Evolutionary conservation across 2,888 invertebrate species (phyloP).

Genomic region (Omphaloscelis lunosa): DNA sequence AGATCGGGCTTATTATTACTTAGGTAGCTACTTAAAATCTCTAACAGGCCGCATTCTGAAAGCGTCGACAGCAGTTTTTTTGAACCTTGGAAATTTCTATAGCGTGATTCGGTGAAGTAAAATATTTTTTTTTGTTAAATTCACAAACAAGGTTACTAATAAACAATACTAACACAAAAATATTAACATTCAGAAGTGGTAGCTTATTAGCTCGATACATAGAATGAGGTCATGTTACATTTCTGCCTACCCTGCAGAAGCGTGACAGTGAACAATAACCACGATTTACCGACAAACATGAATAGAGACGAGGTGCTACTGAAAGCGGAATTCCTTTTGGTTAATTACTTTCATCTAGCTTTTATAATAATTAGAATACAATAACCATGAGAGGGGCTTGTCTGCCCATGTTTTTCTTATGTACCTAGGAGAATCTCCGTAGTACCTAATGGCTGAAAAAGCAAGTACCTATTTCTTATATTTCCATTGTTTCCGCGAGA

Average conservation of each 20-base stretch:
- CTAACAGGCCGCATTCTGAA: too few relatives aligned
- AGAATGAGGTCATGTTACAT: slow-evolving; percentile 58
- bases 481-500: too few relatives aligned
- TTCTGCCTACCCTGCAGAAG: slow-evolving; percentile 42
- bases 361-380: too few relatives aligned
- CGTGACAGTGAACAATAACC: slow-evolving; percentile 55
- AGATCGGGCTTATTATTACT: too few relatives aligned
- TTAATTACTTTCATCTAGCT: not conserved
- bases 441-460: not conserved
- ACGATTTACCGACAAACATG: slow-evolving; percentile 31
- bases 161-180: not conserved
- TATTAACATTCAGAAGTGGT: slow-evolving; percentile 49
- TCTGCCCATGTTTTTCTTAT: not conserved
- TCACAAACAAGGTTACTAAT: too few relatives aligned
- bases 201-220: slow-evolving; percentile 28
- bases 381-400: too few relatives aligned
- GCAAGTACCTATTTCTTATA: too few relatives aligned
- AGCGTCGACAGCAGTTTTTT: too few relatives aligned
- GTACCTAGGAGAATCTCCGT: not conserved
- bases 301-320: not conserved
- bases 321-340: slow-evolving; percentile 1
- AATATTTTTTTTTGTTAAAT: too few relatives aligned
- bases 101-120: too few relatives aligned
- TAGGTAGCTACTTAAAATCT: too few relatives aligned
- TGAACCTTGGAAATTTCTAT: too few relatives aligned